Evolutionary conservation across 2,888 invertebrate species (phyloP), one percentile per base, ranked within the genome.

Genomic region (Eubasilissa splendida): DNA sequence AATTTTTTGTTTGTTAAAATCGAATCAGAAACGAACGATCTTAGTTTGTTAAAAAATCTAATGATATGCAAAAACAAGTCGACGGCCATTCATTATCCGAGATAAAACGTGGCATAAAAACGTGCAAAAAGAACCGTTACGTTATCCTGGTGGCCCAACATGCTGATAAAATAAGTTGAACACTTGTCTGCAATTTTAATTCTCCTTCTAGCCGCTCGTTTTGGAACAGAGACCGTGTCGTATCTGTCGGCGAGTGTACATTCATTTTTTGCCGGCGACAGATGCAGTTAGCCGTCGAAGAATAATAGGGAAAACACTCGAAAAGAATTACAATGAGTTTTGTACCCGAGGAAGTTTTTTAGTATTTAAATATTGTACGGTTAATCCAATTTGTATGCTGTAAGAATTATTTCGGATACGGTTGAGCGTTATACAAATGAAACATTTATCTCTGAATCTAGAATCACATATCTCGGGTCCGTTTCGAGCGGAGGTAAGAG

Each of bases 51-150:
- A 63, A 63, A 63, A 60, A 63, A 50, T 14, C 68, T 68, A 68
- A 68, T 68, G 50, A 14, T 68, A 68, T 68, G 68, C 68, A 68
- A 10, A 50, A 68, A 68, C 50, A 68, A 68, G 14, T 50, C n/a
- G 68, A 50, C 50, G 50, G 68, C 42, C 68, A 14, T 68, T 68
- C 68, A 68, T 68, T 68, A 68, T 66, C 12, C 68, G 68, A 68
- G 50, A 50, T 68, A 68, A n/a, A 68, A 14, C 50, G 68, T 50
- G 50, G 14, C 68, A 68, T n/a, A 68, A 68, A 68, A 11, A 4
- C 8, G 5, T 68, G 68, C 68, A 68, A 68, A 68, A 66, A 68
- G 12, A 68, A 12, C 68, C 68, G 68, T n/a, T 68, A 68, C 9
- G n/a, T 68, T 68, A 50, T 68, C 68, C 68, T 68, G 68, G 68